phyloP scores from a whole-genome alignment of 2,113 vertebrate genomes.

The Thunnus thynnus region DNA sequence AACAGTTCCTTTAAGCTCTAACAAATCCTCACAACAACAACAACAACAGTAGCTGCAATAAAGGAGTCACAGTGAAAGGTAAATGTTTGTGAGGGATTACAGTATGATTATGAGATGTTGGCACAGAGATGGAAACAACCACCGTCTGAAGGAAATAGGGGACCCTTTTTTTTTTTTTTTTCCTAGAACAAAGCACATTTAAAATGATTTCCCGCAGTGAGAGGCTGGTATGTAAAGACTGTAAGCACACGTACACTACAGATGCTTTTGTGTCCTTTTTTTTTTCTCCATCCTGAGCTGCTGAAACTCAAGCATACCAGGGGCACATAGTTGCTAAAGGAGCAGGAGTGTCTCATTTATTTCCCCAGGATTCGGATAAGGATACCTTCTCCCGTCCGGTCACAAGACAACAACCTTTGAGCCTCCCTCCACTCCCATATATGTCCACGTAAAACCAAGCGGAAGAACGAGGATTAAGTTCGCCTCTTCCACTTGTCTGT shows the following conservation, averaged over 20 bases:
- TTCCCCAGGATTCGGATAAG: conserved; percentile 6
- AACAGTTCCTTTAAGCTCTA: no score
- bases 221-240: not conserved
- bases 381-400: conserved; percentile 2
- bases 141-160: no score
- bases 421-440: conserved; percentile 32
- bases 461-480: conserved; percentile 34
- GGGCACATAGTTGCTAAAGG: no score
- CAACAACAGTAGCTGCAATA: no score
- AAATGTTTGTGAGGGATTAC: no score
- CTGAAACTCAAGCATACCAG: no score
- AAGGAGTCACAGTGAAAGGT: no score
- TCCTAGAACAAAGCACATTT: no score
- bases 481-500: conserved; percentile 15
- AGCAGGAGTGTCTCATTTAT: conserved; percentile 6
- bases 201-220: not conserved
- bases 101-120: no score
- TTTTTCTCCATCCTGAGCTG: not conserved
- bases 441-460: conserved; percentile 39
- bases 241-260: not conserved
- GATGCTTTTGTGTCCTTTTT: not conserved
- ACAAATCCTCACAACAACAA: no score
- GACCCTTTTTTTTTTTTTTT: no score
- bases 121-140: no score
- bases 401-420: conserved; percentile 23